Conservation (phyloP, 2,888 invertebrate species). For the Platerodrilus igneus region DNA sequence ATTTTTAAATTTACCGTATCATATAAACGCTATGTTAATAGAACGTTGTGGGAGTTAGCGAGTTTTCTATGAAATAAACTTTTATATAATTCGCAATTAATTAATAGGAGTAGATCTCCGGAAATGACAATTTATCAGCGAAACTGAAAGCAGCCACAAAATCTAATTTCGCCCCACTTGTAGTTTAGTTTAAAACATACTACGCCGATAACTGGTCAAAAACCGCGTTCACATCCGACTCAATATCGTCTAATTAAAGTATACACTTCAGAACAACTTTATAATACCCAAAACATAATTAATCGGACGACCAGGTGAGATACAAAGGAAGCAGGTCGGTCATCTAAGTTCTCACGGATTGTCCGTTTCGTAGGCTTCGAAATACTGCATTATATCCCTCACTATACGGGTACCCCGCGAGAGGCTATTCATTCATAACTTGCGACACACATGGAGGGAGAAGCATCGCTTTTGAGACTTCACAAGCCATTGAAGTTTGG, state of each 20-base stretch:
- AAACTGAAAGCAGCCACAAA: no score
- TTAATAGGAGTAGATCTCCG: no score
- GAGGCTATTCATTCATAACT: constrained; percentile 54
- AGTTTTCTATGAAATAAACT: no score
- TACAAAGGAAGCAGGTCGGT: constrained; percentile 18
- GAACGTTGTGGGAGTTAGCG: no score
- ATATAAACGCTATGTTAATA: no score
- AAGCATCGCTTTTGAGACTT: constrained; percentile 33
- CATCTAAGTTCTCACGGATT: constrained; percentile 29
- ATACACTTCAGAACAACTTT: constrained; percentile 5
- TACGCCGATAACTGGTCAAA: constrained; percentile 11
- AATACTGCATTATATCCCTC: constrained; percentile 10
- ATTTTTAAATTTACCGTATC: no score
- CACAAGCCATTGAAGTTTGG: constrained; percentile 35
- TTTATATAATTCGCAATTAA: no score
- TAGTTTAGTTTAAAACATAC: constrained; percentile 4
- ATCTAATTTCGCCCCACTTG: constrained; percentile 1
- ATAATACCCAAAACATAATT: constrained; percentile 20
- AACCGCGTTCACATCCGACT: constrained; percentile 18
- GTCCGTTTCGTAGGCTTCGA: constrained; percentile 13
- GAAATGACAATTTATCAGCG: no score
- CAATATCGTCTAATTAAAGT: constrained; percentile 18
- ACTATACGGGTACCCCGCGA: constrained; percentile 35
- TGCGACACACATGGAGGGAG: constrained; percentile 36
- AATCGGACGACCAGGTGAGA: constrained; percentile 25